Evolutionary conservation across 2,113 vertebrate species (phyloP).

Genomic region (Chaetodon auriga): DNA sequence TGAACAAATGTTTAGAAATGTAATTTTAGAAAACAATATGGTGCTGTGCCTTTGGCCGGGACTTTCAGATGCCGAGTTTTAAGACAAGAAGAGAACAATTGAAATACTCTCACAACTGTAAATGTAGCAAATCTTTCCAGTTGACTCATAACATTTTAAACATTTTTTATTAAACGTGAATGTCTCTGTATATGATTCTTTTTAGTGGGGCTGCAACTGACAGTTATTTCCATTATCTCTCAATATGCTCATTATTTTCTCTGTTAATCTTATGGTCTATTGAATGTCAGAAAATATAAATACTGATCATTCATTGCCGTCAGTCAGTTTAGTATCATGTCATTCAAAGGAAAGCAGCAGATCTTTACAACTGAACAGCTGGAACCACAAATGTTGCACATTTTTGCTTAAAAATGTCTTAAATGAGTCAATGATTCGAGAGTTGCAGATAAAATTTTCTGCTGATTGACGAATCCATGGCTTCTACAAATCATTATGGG

Average conservation of each 20-base stretch:
- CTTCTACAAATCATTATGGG: neutral
- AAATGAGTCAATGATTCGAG: neutral
- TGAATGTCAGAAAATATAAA: constrained; percentile 3
- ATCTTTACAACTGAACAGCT: neutral
- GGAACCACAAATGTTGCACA: neutral
- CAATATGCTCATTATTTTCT: neutral
- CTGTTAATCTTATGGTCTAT: neutral
- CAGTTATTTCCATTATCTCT: neutral
- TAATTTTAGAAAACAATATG: constrained; percentile 74
- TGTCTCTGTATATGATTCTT: neutral
- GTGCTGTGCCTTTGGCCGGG: constrained; percentile 56
- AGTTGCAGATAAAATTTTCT: neutral
- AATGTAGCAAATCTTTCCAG: constrained; percentile 27
- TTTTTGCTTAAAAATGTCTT: neutral
- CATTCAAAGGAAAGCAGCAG: neutral
- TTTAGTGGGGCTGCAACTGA: neutral
- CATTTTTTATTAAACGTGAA: constrained; percentile 8
- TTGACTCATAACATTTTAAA: neutral
- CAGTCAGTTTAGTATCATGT: neutral
- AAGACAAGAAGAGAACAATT: constrained; percentile 44
- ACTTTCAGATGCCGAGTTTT: constrained; percentile 65
- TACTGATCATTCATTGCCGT: neutral
- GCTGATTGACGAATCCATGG: neutral
- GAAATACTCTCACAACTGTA: constrained; percentile 48
- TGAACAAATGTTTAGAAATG: constrained; percentile 70